Evolutionary conservation across 2,113 vertebrate species (phyloP).

Genomic region (Poeciliopsis prolifica): DNA sequence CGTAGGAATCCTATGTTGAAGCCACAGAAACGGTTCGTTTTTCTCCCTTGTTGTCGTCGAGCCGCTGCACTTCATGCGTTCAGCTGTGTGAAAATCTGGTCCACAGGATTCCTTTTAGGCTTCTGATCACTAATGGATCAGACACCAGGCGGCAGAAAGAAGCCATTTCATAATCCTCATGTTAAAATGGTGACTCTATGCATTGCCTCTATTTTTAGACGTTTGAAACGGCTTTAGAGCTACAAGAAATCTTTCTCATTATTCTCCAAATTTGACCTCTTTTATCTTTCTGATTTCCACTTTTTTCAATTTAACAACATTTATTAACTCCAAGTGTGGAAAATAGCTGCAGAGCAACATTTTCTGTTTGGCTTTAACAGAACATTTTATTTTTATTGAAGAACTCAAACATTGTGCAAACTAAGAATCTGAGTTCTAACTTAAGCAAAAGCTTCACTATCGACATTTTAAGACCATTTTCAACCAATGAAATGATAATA

Average conservation of each 20-base stretch:
- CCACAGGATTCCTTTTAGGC: background rate
- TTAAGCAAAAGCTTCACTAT: no score
- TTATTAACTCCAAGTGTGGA: no score
- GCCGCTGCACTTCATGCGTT: background rate
- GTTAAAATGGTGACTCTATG: background rate
- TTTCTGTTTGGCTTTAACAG: no score
- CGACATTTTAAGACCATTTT: no score
- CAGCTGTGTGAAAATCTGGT: conserved; percentile 13
- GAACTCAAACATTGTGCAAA: no score
- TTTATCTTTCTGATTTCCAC: no score
- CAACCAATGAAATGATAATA: no score
- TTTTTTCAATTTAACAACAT: no score
- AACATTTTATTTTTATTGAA: no score
- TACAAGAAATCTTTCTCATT: background rate
- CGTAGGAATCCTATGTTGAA: background rate
- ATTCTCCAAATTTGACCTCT: no score
- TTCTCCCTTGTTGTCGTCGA: background rate
- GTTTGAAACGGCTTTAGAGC: background rate
- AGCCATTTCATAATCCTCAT: conserved; percentile 4
- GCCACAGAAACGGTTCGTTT: background rate
- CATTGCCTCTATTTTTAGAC: background rate
- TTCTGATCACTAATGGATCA: conserved; percentile 2
- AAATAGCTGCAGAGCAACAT: no score
- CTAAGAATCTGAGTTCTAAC: no score
- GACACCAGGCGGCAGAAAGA: background rate